Conservation (phyloP, 2,113 vertebrate species). For the Maccullochella peelii region DNA sequence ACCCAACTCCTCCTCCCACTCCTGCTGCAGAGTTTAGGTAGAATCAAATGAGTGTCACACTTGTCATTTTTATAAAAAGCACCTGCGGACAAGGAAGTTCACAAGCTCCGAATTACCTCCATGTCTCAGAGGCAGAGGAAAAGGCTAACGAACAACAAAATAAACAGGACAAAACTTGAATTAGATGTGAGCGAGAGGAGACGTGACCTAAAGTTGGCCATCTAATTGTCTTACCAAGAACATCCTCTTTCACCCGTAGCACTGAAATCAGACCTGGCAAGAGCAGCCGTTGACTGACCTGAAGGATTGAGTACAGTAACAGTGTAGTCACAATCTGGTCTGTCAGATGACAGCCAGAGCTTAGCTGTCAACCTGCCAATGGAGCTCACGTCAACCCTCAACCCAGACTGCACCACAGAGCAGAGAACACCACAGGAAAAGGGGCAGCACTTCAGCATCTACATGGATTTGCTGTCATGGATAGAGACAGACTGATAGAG, state of each 20-base stretch:
- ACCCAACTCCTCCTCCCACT: constrained; percentile 11
- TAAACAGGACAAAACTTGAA: constrained; percentile 10
- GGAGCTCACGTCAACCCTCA: constrained; percentile 26
- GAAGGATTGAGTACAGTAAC: background rate
- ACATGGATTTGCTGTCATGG: constrained; percentile 52
- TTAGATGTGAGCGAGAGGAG: constrained; percentile 16
- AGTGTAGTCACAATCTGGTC: constrained; percentile 11
- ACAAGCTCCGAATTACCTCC: constrained; percentile 23
- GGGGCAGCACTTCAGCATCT: constrained; percentile 32
- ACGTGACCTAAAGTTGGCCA: background rate
- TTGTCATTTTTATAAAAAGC: constrained; percentile 49
- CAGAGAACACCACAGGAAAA: constrained; percentile 23
- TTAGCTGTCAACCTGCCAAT: constrained; percentile 59
- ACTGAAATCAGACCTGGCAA: constrained; percentile 20
- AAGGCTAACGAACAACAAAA: constrained; percentile 30
- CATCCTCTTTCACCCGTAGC: background rate
- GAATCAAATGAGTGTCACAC: constrained; percentile 54
- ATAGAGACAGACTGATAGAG: constrained; percentile 24
- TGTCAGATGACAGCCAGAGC: constrained; percentile 52
- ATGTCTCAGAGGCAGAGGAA: constrained; percentile 18
- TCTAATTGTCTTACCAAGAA: constrained; percentile 23
- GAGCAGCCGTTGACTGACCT: constrained; percentile 23
- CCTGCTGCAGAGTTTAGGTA: constrained; percentile 44
- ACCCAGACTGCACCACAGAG: constrained; percentile 29
- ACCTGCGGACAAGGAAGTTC: constrained; percentile 22